These are phyloP conservation scores for Leptoclinus maculatus DNA, from an alignment of 2,797 vertebrate species.

Conservation along the genomic window DNA sequence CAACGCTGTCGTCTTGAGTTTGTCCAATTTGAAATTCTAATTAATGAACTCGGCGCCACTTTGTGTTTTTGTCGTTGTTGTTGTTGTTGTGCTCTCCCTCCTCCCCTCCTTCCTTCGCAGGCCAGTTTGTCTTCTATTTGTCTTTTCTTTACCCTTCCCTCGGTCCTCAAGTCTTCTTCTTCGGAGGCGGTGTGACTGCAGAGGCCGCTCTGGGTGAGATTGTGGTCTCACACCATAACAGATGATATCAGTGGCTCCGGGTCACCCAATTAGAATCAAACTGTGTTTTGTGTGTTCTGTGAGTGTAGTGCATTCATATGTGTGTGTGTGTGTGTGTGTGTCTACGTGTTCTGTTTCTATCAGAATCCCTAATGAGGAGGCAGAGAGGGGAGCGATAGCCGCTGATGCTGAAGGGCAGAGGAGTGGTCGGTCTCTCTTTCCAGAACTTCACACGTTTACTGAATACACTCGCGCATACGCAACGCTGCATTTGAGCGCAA, in stretches of 20 bases:
- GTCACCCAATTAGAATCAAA: slow-evolving; percentile 67
- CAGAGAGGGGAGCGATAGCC: slow-evolving; percentile 21
- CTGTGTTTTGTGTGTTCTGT: slow-evolving; percentile 27
- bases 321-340: slow-evolving; percentile 3
- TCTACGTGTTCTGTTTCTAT: slow-evolving; percentile 24
- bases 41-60: slow-evolving; percentile 85
- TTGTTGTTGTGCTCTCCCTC: slow-evolving; percentile 30
- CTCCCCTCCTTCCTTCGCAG: slow-evolving; percentile 50
- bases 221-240: slow-evolving; percentile 64
- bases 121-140: slow-evolving; percentile 74
- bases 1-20: slow-evolving; percentile 85
- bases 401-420: slow-evolving; percentile 38
- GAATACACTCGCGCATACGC: slow-evolving; percentile 1
- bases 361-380: slow-evolving; percentile 53
- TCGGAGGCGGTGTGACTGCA: slow-evolving; percentile 46
- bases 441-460: slow-evolving; percentile 25
- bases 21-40: slow-evolving; percentile 88
- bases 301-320: not conserved
- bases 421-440: slow-evolving; percentile 26
- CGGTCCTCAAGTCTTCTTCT: slow-evolving; percentile 43
- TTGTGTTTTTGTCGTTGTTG: slow-evolving; percentile 70
- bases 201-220: slow-evolving; percentile 58
- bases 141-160: slow-evolving; percentile 72
- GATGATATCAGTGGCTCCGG: slow-evolving; percentile 75
- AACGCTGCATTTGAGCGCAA: not conserved